Base-by-base conservation (phyloP, 2,797 vertebrate genomes). In the Knipowitschia caucasica region DNA sequence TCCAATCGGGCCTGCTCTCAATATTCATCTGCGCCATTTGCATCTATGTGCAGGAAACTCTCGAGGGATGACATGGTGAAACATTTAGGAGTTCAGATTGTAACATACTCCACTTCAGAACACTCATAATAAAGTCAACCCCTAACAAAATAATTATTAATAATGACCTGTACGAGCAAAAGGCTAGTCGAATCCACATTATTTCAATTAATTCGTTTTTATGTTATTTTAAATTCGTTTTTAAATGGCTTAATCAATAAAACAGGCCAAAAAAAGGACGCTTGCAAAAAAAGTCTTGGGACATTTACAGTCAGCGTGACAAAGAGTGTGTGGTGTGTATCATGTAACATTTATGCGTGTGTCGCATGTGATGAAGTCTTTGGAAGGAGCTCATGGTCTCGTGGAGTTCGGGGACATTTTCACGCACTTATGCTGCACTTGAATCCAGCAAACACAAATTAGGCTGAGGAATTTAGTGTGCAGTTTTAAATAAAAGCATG, bases 351-450 rank as follows among this genome's bases (percentile, higher is more conserved):
- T 18, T 7, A 2, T 3, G 4, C 15, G 18, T 1, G 36, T 49
- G 14, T 42, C n/a, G n/a, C n/a, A 6, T 47, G 21, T 20, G 31
- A 20, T 7, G 8, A 18, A 4, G 4, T 21, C 8, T 44, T 43
- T 4, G 21, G 15, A 11, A 42, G 40, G 39, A 52, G 44, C 18
- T 53, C 23, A 31, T 23, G 20, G 52, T 58, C 72, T 64, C 60
- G 0, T 17, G 71, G 56, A 59, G 33, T 18, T 61, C 23, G 4
- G 47, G 60, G 52, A 62, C 53, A 7, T n/a, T 55, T 44, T 44
- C 30, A 50, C 10, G 20, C 20, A 11, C 20, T 7, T 4, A 47
- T 14, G 36, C 11, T 27, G 31, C 38, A 24, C 35, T 55, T 11
- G 2, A 7, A 15, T 6, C 31, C 59, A 21, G 5, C 11, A 40